Evolutionary conservation across 2,113 vertebrate genomes (phyloP).

Genomic region (Ceyx cyanopectus): DNA sequence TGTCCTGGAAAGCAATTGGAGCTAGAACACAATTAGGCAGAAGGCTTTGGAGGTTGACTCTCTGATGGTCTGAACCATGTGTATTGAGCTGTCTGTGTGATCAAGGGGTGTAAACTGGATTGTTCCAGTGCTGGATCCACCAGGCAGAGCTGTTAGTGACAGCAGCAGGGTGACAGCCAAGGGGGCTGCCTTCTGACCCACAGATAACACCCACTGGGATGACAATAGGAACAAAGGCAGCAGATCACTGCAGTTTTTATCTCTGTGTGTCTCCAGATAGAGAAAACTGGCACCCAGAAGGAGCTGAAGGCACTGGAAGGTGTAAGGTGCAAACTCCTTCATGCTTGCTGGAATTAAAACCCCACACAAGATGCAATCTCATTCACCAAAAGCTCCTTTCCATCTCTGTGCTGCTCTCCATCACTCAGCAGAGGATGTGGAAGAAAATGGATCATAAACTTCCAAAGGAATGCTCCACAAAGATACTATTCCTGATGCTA

Average conservation of each 20-base stretch:
- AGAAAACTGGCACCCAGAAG: not conserved
- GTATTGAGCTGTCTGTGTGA: slow-evolving; percentile 43
- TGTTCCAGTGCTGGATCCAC: not conserved
- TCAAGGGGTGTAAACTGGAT: slow-evolving; percentile 26
- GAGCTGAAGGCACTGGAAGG: not conserved
- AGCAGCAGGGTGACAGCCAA: not conserved
- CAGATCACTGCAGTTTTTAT: not conserved
- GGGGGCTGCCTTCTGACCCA: slow-evolving; percentile 4
- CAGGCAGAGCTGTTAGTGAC: not conserved
- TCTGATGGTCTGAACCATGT: slow-evolving; percentile 1
- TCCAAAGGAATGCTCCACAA: not conserved
- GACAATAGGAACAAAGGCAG: not conserved
- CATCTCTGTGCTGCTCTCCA: not conserved
- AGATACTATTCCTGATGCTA: not conserved
- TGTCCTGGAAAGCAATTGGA: not conserved
- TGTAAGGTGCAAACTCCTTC: not conserved
- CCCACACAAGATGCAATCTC: not conserved
- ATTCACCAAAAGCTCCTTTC: not conserved
- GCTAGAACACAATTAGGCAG: slow-evolving; percentile 1
- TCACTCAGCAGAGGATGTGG: not conserved
- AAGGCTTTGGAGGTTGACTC: not conserved
- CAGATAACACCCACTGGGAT: slow-evolving; percentile 22
- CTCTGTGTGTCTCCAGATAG: not conserved
- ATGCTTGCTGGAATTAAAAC: not conserved
- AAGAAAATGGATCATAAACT: not conserved